Conservation (phyloP, 2,888 invertebrate species). For the Heliconius cydno region DNA sequence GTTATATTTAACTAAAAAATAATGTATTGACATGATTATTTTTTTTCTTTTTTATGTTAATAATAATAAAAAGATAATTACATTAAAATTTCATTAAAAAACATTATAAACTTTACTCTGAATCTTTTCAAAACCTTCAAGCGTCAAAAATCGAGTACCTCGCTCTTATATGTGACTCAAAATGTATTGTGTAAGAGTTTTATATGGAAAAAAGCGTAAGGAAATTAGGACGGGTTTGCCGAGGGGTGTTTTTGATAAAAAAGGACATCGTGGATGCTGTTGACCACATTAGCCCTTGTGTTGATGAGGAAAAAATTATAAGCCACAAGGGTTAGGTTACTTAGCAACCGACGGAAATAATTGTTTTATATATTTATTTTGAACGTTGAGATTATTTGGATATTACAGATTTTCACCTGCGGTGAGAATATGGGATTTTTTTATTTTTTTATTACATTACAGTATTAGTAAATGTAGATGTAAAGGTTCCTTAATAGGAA, state of each 20-base stretch:
- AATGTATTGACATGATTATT: not conserved
- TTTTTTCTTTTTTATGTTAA: not conserved
- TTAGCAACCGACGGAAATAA: constrained; percentile 27
- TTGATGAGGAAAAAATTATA: constrained; percentile 37
- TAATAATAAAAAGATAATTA: not conserved
- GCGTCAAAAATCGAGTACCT: constrained; percentile 28
- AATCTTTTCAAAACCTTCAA: constrained; percentile 23
- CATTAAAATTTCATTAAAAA: not conserved
- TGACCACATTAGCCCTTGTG: constrained; percentile 34
- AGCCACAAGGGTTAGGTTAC: constrained; percentile 37
- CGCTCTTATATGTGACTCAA: constrained; percentile 25
- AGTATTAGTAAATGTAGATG: not conserved
- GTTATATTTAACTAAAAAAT: not conserved
- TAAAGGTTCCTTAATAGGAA: not conserved
- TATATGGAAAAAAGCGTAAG: constrained; percentile 33
- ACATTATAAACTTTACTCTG: not conserved
- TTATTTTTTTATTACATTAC: too few relatives aligned
- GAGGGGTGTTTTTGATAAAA: constrained; percentile 38
- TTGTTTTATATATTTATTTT: constrained; percentile 10
- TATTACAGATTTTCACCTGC: not conserved
- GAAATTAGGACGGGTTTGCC: constrained; percentile 39
- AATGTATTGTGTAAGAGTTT: constrained; percentile 29
- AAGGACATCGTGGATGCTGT: constrained; percentile 29
- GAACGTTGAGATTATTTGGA: not conserved
- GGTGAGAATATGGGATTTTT: not conserved